phyloP scores from a whole-genome alignment of 1,140 invertebrate genomes.

The Microvelia longipes region DNA sequence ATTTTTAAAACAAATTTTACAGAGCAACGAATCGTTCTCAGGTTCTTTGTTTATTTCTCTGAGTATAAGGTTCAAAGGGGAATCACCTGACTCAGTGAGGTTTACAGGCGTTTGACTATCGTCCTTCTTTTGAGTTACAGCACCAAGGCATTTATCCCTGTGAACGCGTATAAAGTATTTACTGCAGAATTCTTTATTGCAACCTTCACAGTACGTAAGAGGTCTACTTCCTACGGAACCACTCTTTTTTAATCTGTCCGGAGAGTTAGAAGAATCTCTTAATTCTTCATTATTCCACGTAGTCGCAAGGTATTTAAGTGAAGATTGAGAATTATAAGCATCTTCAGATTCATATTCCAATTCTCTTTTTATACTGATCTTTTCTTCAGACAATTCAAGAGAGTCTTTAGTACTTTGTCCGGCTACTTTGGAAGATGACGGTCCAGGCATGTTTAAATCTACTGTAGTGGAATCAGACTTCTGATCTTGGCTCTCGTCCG shows the following conservation, averaged over 20 bases:
- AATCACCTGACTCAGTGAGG: constrained; percentile 13
- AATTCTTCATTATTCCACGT: constrained; percentile 15
- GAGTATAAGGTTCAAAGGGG: constrained; percentile 18
- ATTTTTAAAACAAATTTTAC: constrained; percentile 14
- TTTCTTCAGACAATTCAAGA: constrained; percentile 9
- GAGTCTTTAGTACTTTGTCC: constrained; percentile 2
- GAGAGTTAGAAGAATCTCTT: constrained; percentile 13
- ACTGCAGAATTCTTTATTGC: constrained; percentile 89
- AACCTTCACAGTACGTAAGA: constrained; percentile 87
- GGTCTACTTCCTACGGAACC: constrained; percentile 28
- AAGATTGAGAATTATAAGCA: constrained; percentile 10
- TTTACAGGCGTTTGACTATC: constrained; percentile 25
- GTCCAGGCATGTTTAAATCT: constrained; percentile 12
- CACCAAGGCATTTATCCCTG: constrained; percentile 67
- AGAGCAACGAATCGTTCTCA: constrained; percentile 4
- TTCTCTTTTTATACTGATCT: constrained; percentile 13
- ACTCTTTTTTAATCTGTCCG: constrained; percentile 15
- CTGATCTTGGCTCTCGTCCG: constrained; percentile 12
- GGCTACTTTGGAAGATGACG: constrained; percentile 6
- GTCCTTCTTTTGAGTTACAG: constrained; percentile 40
- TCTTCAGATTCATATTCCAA: constrained; percentile 14
- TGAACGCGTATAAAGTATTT: constrained; percentile 87
- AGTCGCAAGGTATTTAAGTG: constrained; percentile 9
- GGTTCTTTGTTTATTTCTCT: constrained; percentile 13
- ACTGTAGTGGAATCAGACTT: constrained; percentile 3